Conservation (phyloP, 2,797 vertebrate genomes). For the Atherinosoma microstoma region DNA sequence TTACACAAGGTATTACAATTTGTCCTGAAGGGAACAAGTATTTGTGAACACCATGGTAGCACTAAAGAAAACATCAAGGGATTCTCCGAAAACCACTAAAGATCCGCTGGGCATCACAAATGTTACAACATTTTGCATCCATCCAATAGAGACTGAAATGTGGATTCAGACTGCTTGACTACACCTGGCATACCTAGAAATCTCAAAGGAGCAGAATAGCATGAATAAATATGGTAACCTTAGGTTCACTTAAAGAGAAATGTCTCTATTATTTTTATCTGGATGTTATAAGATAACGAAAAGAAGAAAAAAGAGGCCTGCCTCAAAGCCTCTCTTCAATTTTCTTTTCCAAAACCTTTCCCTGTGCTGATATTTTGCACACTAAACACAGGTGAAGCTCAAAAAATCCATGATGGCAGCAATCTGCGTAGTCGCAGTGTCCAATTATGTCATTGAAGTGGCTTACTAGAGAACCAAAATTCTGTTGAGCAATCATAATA, state of each 20-base stretch:
- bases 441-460: constrained; percentile 2
- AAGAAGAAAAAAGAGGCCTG: background rate
- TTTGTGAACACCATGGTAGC: background rate
- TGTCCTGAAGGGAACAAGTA: background rate
- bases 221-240: background rate
- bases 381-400: constrained; percentile 29
- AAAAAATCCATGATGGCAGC: constrained; percentile 32
- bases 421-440: constrained; percentile 24
- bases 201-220: background rate
- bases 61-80: background rate
- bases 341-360: background rate
- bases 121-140: background rate
- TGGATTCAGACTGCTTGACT: background rate
- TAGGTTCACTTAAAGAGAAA: background rate
- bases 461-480: constrained; percentile 12
- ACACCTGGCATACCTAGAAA: background rate
- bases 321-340: background rate
- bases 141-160: background rate
- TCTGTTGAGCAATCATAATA: constrained; percentile 22
- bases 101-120: background rate
- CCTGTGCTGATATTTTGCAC: constrained; percentile 14
- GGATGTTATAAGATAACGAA: background rate
- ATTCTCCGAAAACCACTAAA: background rate
- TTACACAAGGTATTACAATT: background rate
- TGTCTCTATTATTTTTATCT: background rate